A percentile compares a stretch with the other conserved stretches of the same genome.
These are phyloP conservation scores for Mythimna vitellina DNA, from an alignment of 2,888 invertebrate genomes.

Conservation along the genomic window DNA sequence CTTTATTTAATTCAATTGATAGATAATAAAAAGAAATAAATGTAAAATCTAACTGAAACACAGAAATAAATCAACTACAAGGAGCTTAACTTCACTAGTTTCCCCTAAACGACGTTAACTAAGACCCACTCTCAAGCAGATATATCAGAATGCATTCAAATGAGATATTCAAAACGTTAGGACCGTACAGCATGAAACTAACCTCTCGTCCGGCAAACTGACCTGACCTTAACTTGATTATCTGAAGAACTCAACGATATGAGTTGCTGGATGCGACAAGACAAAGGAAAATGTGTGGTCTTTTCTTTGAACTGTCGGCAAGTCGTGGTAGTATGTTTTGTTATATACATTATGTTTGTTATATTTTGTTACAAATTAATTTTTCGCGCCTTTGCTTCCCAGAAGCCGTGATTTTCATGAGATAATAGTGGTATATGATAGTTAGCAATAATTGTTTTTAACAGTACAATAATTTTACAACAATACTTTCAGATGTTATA, in stretches of 20 bases:
- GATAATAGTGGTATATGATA: too few relatives aligned
- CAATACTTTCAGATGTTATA: too few relatives aligned
- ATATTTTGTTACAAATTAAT: too few relatives aligned
- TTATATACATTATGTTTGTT: too few relatives aligned
- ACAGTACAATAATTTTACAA: too few relatives aligned
- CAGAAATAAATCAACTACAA: slow-evolving; percentile 1
- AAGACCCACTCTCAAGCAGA: slow-evolving; percentile 28
- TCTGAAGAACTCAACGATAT: slow-evolving; percentile 58
- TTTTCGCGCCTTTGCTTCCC: too few relatives aligned
- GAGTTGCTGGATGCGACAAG: slow-evolving; percentile 62
- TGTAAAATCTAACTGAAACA: neutral
- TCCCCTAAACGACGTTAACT: slow-evolving; percentile 46
- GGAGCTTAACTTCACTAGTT: slow-evolving; percentile 33
- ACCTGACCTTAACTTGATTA: slow-evolving; percentile 81
- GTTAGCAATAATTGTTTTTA: too few relatives aligned
- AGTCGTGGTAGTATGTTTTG: neutral
- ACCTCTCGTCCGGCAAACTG: slow-evolving; percentile 78
- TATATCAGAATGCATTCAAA: slow-evolving; percentile 67
- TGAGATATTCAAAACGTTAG: slow-evolving; percentile 73
- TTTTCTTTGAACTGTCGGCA: neutral
- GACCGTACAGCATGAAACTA: slow-evolving; percentile 71
- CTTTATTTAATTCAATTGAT: too few relatives aligned
- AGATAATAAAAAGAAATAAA: too few relatives aligned
- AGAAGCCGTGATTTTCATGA: too few relatives aligned
- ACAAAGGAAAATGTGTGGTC: neutral